These are phyloP conservation scores for Tichodroma muraria DNA, from an alignment of 2,113 vertebrate genomes.

Conservation along the genomic window DNA sequence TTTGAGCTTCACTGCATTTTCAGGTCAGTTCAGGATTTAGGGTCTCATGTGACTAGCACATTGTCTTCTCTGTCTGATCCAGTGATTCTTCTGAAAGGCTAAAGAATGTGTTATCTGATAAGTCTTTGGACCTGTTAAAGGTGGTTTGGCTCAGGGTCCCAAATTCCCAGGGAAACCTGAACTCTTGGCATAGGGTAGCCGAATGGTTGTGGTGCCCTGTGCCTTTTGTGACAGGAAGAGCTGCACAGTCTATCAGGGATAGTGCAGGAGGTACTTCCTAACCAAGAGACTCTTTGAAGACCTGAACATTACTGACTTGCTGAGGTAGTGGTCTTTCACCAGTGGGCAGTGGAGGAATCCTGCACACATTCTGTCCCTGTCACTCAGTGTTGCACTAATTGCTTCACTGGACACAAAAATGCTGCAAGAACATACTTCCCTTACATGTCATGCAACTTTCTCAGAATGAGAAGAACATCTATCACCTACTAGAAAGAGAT, in stretches of 20 bases:
- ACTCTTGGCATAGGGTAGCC: neutral
- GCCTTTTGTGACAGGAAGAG: neutral
- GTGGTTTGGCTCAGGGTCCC: constrained; percentile 18
- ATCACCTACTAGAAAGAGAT: neutral
- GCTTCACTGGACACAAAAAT: neutral
- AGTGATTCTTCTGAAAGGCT: constrained; percentile 56
- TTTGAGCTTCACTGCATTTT: constrained; percentile 51
- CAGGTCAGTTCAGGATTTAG: constrained; percentile 52
- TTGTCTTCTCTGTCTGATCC: constrained; percentile 53
- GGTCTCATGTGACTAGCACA: constrained; percentile 25
- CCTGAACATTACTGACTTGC: neutral
- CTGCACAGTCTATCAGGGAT: neutral
- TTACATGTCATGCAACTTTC: neutral
- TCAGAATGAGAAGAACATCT: neutral
- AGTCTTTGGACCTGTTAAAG: neutral
- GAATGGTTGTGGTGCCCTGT: neutral
- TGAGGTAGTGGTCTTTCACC: neutral
- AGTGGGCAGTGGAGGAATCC: neutral
- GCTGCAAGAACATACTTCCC: neutral
- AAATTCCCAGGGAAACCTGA: constrained; percentile 28
- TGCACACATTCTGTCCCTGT: neutral
- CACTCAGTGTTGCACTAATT: neutral
- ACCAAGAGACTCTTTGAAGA: neutral
- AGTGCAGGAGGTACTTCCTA: neutral
- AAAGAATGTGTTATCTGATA: constrained; percentile 57